Base-by-base conservation (phyloP, 2,113 vertebrate genomes). In the Myrmecobius fasciatus region DNA sequence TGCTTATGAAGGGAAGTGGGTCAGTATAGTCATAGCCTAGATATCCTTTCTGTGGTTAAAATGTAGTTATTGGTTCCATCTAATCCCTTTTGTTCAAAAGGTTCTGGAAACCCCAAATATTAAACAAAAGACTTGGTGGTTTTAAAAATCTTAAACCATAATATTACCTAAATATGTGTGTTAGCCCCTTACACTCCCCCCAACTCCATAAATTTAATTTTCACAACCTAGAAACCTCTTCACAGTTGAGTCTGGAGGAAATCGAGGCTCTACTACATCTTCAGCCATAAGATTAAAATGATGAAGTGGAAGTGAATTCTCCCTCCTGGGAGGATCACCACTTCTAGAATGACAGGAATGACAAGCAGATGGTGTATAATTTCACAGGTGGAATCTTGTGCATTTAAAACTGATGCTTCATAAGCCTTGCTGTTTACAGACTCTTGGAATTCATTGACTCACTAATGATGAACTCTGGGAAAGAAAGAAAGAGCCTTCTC, bases 331-430 rank as follows among this genome's bases (percentile, higher is more conserved):
- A 46, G 94, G 92, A 43, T 53, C 97, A 91, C 95, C 49, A 48
- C 75, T 93, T 97, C 92, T 43, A 4, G 89, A 93, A 53, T 90
- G 94, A 96, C 56, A 98, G 94, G 97, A 90, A 88, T 94, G 96
- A 89, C 46, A 92, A 36, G 49, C 97, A 97, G 96, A 97, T 96
- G 94, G 96, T 97, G 51, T 89, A 91, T 97, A 95, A 97, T 98
- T 97, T 98, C 60, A 10, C 52, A 95, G 95, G 95, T 92, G 60
- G 95, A 88, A 92, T 96, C 43, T 96, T 94, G 60, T 91, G 88
- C 92, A 94, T 93, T 97, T 97, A 93, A 96, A 0, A 46, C 48
- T 49, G 90, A 54, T 88, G 92, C 96, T 98, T 97, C 94, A 88
- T 96, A 91, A 96, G 53, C 56, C 60, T 53, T 49, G 46, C 92